Evolutionary conservation across 2,113 vertebrate genomes (phyloP).

Genomic region (Pseudorhombus dupliciocellatus): DNA sequence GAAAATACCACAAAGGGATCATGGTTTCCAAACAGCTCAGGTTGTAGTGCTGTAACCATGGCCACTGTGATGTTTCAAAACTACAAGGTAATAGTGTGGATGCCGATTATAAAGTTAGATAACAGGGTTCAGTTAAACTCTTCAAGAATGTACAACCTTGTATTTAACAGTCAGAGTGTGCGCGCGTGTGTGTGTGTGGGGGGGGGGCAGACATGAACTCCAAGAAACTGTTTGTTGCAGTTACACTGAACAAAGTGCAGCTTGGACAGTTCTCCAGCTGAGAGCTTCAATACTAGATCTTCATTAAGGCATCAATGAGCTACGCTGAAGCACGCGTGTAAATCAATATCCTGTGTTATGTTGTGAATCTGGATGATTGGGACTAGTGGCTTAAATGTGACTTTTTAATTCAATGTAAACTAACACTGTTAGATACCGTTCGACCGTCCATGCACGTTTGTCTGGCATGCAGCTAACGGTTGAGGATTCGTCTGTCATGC

Average conservation of each 20-base stretch:
- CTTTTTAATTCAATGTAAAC: conserved; percentile 34
- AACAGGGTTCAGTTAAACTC: no score
- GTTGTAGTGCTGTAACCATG: no score
- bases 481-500: conserved; percentile 54
- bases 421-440: conserved; percentile 50
- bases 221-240: not conserved
- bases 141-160: no score
- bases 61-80: no score
- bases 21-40: no score
- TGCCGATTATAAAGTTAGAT: no score
- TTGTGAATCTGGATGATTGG: not conserved
- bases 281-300: conserved; percentile 54
- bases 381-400: not conserved
- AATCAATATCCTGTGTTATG: not conserved
- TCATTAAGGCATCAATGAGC: conserved; percentile 66
- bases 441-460: conserved; percentile 42
- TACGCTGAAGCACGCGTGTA: conserved; percentile 2
- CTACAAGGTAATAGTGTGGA: no score
- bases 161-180: no score
- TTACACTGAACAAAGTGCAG: conserved; percentile 37
- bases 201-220: no score
- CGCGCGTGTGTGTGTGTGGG: no score
- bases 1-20: no score
- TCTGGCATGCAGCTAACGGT: conserved; percentile 47
- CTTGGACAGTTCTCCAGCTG: conserved; percentile 40